Conservation (phyloP, 2,797 vertebrate species). For the Alauda arvensis region DNA sequence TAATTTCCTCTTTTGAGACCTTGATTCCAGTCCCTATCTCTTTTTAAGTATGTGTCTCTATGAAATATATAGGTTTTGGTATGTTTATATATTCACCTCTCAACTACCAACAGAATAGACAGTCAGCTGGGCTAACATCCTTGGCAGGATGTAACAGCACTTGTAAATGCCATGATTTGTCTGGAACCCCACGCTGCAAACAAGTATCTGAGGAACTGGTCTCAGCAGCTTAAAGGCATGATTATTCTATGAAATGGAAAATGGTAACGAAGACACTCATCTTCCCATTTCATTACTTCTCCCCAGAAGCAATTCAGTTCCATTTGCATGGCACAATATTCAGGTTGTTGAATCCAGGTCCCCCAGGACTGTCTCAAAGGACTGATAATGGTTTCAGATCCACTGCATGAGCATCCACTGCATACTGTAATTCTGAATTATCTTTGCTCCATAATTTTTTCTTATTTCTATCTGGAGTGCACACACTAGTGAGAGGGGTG, state of each 20-base stretch:
- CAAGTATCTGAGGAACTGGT: neutral
- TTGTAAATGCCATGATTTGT: neutral
- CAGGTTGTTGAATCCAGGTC: neutral
- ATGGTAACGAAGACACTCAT: constrained; percentile 13
- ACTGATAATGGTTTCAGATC: neutral
- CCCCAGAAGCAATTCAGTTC: constrained; percentile 15
- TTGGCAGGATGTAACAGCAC: neutral
- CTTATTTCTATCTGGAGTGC: neutral
- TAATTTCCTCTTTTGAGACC: constrained; percentile 15
- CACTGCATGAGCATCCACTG: neutral
- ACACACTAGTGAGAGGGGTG: neutral
- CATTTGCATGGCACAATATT: constrained; percentile 23
- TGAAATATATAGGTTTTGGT: neutral
- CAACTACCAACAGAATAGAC: neutral
- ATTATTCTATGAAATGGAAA: constrained; percentile 38
- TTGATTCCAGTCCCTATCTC: neutral
- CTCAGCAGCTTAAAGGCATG: constrained; percentile 17
- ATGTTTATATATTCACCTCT: neutral
- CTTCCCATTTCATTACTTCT: constrained; percentile 30
- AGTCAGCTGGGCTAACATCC: neutral
- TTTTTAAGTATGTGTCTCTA: neutral
- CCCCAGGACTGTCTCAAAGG: neutral
- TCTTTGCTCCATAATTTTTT: neutral
- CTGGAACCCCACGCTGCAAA: neutral
- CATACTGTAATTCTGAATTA: neutral